Evolutionary conservation across 2,797 vertebrate species (phyloP).

Genomic region (Tiaroga cobitis): DNA sequence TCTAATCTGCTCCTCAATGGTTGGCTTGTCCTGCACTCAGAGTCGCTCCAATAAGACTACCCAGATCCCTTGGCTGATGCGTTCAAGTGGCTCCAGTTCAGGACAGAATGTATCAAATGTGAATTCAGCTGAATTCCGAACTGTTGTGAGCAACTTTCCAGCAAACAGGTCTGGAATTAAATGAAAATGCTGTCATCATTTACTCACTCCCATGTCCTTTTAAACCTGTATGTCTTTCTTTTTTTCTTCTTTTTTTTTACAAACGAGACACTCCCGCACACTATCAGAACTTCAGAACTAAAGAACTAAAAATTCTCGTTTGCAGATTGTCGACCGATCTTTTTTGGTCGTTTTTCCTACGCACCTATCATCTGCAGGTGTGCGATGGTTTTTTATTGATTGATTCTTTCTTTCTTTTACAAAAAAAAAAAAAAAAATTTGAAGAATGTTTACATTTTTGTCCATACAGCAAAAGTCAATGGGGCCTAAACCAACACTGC

Average conservation of each 20-base stretch:
- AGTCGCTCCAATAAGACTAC: constrained; percentile 65
- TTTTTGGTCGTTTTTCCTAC: too few species aligned
- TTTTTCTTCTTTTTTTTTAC: too few species aligned
- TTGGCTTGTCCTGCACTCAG: constrained; percentile 66
- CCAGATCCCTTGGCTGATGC: constrained; percentile 59
- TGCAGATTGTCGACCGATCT: too few species aligned
- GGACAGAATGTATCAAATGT: constrained; percentile 46
- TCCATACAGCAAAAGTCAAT: not conserved
- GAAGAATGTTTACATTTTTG: not conserved
- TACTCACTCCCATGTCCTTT: not conserved
- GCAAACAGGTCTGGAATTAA: constrained; percentile 32
- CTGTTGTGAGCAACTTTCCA: constrained; percentile 16
- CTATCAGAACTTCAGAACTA: too few species aligned
- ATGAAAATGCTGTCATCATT: not conserved
- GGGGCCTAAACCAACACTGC: not conserved
- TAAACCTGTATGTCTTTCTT: not conserved
- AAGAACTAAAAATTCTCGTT: too few species aligned
- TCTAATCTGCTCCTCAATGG: constrained; percentile 72
- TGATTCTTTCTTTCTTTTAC: too few species aligned
- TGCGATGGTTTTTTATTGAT: too few species aligned
- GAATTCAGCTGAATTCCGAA: constrained; percentile 25
- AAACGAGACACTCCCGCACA: too few species aligned
- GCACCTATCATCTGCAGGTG: too few species aligned
- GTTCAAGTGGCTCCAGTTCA: constrained; percentile 60
- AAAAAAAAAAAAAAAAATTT: not conserved